A percentile compares a stretch with the other conserved stretches of the same genome.
These are phyloP conservation scores for Drosophila pseudotalamancana DNA, from an alignment of 2,888 invertebrate species.

Conservation along the genomic window DNA sequence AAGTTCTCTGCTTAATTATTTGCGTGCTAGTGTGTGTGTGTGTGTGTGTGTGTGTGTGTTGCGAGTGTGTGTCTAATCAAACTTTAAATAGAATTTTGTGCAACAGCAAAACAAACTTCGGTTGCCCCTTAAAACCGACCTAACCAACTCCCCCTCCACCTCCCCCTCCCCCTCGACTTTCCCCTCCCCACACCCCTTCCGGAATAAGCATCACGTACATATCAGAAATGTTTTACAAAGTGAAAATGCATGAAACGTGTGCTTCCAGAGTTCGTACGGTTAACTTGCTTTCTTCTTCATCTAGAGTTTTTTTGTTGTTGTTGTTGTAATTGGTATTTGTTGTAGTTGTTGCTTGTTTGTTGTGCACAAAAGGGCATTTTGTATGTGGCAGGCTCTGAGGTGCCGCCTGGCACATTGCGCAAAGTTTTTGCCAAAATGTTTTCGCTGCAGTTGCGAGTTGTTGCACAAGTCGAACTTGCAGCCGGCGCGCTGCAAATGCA, in stretches of 20 bases:
- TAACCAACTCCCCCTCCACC: neutral
- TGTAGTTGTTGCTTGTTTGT: constrained; percentile 44
- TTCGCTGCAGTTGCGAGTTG: constrained; percentile 44
- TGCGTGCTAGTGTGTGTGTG: constrained; percentile 27
- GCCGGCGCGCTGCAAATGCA: constrained; percentile 23
- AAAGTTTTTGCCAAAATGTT: constrained; percentile 62
- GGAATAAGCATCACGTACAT: constrained; percentile 64
- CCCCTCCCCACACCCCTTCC: neutral
- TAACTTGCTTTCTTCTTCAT: constrained; percentile 57
- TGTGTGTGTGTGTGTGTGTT: constrained; percentile 5
- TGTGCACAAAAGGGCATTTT: constrained; percentile 72
- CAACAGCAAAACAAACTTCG: constrained; percentile 39
- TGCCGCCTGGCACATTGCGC: constrained; percentile 70
- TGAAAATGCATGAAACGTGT: constrained; percentile 77
- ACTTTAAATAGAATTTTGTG: constrained; percentile 75
- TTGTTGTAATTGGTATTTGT: constrained; percentile 7
- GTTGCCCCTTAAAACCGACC: neutral
- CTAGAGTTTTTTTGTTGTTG: constrained; percentile 1
- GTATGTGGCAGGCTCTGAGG: constrained; percentile 45
- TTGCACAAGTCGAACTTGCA: constrained; percentile 41
- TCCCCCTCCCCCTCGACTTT: neutral
- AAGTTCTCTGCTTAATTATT: constrained; percentile 73
- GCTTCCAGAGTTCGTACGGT: constrained; percentile 55
- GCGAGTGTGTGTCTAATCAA: constrained; percentile 63
- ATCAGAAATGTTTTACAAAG: constrained; percentile 79